Evolutionary conservation across 2,113 vertebrate species (phyloP).

Genomic region (Neolamprologus hecqui): DNA sequence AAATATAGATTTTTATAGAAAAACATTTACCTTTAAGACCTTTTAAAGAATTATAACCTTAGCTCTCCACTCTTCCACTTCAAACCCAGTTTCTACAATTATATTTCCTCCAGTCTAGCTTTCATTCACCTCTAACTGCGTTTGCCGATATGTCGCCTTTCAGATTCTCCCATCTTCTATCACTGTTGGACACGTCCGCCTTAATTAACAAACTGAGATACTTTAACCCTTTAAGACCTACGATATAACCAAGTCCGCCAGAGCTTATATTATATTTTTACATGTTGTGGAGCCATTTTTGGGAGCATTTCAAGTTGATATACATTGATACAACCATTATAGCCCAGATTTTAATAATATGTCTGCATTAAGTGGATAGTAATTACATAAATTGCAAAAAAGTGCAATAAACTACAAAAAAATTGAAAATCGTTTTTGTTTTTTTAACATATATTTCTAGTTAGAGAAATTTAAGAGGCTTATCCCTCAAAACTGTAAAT

Average conservation of each 20-base stretch:
- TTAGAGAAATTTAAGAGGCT: no score
- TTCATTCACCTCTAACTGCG: background rate
- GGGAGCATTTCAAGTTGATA: accelerated
- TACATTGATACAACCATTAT: accelerated
- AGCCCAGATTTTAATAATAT: accelerated
- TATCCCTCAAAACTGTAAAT: no score
- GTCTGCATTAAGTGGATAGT: accelerated
- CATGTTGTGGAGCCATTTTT: accelerated
- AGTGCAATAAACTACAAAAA: no score
- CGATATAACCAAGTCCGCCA: accelerated
- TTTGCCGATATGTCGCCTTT: background rate
- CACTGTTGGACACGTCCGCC: background rate
- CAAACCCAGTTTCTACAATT: background rate
- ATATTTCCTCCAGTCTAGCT: background rate
- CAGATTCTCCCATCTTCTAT: background rate
- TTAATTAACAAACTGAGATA: slow-evolving; percentile 7
- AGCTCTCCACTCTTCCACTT: background rate
- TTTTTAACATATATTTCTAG: no score
- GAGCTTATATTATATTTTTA: no score
- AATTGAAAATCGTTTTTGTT: no score
- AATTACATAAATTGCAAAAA: no score
- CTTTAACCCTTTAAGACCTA: background rate
- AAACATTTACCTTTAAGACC: background rate
- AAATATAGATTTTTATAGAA: accelerated
- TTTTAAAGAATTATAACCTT: background rate